Evolutionary conservation across 1,140 invertebrate genomes (phyloP).

Genomic region (Hesperophylax magnus): DNA sequence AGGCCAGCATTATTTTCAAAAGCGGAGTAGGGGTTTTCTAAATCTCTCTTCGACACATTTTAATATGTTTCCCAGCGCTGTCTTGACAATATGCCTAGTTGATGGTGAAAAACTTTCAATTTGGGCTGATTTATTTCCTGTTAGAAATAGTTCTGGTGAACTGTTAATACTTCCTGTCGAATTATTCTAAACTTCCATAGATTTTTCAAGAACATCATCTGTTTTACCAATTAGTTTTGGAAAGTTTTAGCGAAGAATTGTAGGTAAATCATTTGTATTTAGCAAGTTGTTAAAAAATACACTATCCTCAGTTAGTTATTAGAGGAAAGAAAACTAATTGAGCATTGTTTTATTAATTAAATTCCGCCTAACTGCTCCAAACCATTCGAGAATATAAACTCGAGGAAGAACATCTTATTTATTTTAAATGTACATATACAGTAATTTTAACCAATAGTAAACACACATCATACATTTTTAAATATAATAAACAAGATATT

Average conservation of each 20-base stretch:
- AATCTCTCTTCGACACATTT: conserved; percentile 39
- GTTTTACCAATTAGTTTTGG: too few species aligned
- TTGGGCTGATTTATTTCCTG: conserved; percentile 41
- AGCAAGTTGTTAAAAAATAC: too few species aligned
- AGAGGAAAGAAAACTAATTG: too few species aligned
- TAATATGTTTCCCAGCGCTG: conserved; percentile 31
- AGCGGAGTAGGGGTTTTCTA: conserved; percentile 1
- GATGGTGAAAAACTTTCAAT: conserved; percentile 46
- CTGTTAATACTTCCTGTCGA: background rate
- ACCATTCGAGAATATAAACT: too few species aligned
- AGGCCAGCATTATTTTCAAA: background rate
- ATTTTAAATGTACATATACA: background rate
- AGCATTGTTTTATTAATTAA: too few species aligned
- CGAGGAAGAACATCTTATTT: background rate
- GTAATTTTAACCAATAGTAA: background rate
- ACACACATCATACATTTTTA: background rate
- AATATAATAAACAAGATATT: too few species aligned
- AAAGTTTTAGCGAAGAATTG: too few species aligned
- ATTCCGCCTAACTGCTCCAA: too few species aligned
- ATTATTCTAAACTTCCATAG: background rate
- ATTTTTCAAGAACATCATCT: too few species aligned
- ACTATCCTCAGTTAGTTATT: too few species aligned
- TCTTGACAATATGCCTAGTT: conserved; percentile 28
- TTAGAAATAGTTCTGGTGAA: conserved; percentile 23
- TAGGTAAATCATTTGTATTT: too few species aligned